These are phyloP conservation scores for Sminthurides aquaticus DNA, from an alignment of 2,888 invertebrate species.

Conservation along the genomic window DNA sequence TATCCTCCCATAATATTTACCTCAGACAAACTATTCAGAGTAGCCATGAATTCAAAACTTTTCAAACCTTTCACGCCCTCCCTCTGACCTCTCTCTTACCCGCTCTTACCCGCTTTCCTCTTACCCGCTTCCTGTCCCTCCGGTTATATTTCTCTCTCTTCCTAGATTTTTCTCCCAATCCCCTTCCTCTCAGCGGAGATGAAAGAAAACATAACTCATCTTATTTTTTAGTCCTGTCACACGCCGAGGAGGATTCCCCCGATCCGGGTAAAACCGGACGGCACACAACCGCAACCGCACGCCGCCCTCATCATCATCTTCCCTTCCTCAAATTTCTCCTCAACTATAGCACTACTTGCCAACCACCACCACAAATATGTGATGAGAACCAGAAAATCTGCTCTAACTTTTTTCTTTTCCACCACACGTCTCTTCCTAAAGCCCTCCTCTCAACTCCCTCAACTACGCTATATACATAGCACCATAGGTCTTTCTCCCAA, in stretches of 20 bases:
- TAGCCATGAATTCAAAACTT: background rate
- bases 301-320: slow-evolving; percentile 5
- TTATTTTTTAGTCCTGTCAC: slow-evolving; percentile 25
- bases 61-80: background rate
- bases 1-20: too few species aligned
- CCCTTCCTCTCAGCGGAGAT: background rate
- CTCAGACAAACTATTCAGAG: too few species aligned
- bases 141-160: background rate
- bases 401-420: background rate
- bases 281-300: background rate
- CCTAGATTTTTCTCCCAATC: background rate
- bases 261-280: background rate
- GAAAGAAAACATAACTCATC: slow-evolving; percentile 26
- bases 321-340: background rate
- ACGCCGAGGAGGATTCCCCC: background rate
- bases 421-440: background rate
- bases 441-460: too few species aligned
- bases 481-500: too few species aligned
- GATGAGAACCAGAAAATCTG: background rate
- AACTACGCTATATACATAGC: too few species aligned
- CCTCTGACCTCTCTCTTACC: background rate
- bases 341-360: background rate
- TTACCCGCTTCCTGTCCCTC: too few species aligned
- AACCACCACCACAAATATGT: slow-evolving; percentile 4
- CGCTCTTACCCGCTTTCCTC: too few species aligned